Conservation (phyloP, 2,888 invertebrate genomes). For the Zygothrica quintamaculata region DNA sequence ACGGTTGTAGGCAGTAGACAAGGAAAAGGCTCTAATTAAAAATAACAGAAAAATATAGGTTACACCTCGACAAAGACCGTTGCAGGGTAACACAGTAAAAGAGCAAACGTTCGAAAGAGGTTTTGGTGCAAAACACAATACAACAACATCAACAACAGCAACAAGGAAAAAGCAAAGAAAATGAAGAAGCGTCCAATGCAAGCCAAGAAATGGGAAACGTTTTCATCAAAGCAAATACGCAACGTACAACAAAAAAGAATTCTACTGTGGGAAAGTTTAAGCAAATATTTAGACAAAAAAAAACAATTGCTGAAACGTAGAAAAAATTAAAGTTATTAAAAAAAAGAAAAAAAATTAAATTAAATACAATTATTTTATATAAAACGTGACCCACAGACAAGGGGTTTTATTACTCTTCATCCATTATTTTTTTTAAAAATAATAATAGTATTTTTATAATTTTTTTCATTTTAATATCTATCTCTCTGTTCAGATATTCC, state of each 20-base stretch:
- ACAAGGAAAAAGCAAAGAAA: not conserved
- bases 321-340: no score
- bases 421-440: no score
- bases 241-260: slow-evolving; percentile 2
- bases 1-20: slow-evolving; percentile 44
- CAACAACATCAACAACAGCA: not conserved
- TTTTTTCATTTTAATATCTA: no score
- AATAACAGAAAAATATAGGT: slow-evolving; percentile 69
- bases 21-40: slow-evolving; percentile 63
- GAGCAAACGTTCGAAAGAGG: not conserved
- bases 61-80: slow-evolving; percentile 63
- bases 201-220: slow-evolving; percentile 54
- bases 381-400: no score
- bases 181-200: slow-evolving; percentile 9
- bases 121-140: not conserved
- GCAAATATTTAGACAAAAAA: no score
- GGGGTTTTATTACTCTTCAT: no score
- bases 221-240: slow-evolving; percentile 54
- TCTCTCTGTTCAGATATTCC: no score
- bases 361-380: no score
- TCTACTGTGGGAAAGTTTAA: not conserved
- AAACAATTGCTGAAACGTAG: no score
- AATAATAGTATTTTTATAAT: no score
- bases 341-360: no score
- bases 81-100: slow-evolving; percentile 24